phyloP scores from a whole-genome alignment of 2,888 invertebrate genomes.

The Incurvaria masculella region DNA sequence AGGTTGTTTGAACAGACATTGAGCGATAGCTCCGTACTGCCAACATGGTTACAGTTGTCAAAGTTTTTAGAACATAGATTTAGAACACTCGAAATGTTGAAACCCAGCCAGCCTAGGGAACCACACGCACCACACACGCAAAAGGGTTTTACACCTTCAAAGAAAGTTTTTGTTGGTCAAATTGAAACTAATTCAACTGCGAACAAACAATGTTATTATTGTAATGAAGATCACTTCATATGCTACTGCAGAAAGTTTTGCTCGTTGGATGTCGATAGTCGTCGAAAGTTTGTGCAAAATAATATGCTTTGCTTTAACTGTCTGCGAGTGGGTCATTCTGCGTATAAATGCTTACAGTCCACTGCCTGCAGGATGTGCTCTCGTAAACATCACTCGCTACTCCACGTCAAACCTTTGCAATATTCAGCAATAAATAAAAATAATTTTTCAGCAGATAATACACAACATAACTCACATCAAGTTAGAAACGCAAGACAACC shows the following conservation, averaged over 20 bases:
- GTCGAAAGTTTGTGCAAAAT: slow-evolving; percentile 4
- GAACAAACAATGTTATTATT: neutral
- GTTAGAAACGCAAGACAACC: too few species aligned
- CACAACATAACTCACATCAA: too few species aligned
- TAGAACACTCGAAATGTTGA: slow-evolving; percentile 17
- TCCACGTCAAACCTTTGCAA: too few species aligned
- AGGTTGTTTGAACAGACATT: slow-evolving; percentile 15
- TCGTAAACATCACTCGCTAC: slow-evolving; percentile 13
- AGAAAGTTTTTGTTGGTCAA: neutral
- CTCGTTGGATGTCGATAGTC: neutral
- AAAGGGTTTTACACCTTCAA: neutral
- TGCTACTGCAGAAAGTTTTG: slow-evolving; percentile 1
- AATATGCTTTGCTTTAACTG: slow-evolving; percentile 5
- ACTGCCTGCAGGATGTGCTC: slow-evolving; percentile 13
- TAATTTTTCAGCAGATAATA: too few species aligned
- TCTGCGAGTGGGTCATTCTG: slow-evolving; percentile 9
- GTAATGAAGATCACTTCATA: neutral
- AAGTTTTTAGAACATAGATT: slow-evolving; percentile 18
- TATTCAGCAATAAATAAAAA: too few species aligned
- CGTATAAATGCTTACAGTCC: slow-evolving; percentile 9
- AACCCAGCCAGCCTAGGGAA: neutral
- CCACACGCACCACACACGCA: too few species aligned
- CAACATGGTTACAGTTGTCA: slow-evolving; percentile 12
- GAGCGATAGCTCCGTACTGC: slow-evolving; percentile 12
- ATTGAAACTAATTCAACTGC: neutral